Base-by-base conservation (phyloP, 2,888 invertebrate species). In the Cryptocephalus primarius region DNA sequence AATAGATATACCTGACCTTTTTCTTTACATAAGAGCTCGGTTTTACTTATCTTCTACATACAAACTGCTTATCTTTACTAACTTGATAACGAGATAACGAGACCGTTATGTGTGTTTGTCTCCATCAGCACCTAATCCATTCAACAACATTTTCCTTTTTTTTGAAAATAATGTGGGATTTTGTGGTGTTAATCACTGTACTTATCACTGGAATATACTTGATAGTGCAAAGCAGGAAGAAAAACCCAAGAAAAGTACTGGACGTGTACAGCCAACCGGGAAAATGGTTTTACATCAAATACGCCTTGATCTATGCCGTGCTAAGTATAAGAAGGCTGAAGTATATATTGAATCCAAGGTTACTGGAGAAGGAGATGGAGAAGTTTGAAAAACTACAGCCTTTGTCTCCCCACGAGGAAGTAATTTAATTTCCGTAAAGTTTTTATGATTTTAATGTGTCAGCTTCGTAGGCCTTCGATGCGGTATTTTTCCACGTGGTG, bases 251-350 rank as follows among this genome's bases (percentile, higher is more conserved):
- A 40, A 76, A 78, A 8, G 75, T 80, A 43, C 72, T 77, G 39
- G 79, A 78, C 1, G 66, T 82, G 1, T 83, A 83, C 59, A 67
- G 71, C 1, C 75, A 75, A 48, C 76, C 76, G 0, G 81, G 81
- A 22, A 78, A 76, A 65, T 82, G 78, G 77, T 83, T 77, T 62
- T 73, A 73, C 50, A 43, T 82, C 32, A 83, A 84, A 65, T 82
- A 79, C 66, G 65, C 63, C 0, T 34, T 73, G 10, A 79, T 83
- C 54, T 70, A 73, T 4, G 54, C 70, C 9, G 47, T 82, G 4
- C 72, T 80, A 54, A 72, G 72, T 56, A 65, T 74, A 48, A 69
- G 79, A 60, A 76, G 77, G 71, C 73, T 79, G 53, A 72, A 74
- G 51, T 54, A 53, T 32, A 11, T 71, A 65, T 34, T 45, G n/a